A percentile compares a stretch with the other conserved stretches of the same genome.
Evolutionary conservation across 1,140 invertebrate genomes (phyloP).

Genomic region (Carcinoscorpius rotundicauda): DNA sequence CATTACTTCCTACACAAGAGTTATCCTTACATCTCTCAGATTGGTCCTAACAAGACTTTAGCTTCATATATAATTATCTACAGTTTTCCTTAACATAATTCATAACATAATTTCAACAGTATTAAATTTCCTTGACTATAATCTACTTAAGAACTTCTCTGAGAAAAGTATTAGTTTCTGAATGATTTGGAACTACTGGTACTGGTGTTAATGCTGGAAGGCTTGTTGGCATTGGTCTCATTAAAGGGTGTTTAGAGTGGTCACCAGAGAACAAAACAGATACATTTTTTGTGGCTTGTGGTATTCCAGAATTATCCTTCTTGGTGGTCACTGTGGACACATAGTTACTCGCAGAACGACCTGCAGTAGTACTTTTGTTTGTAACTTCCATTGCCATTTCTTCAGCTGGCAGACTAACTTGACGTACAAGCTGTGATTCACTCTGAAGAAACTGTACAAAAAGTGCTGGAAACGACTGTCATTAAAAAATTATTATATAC

Average conservation of each 20-base stretch:
- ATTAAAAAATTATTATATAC: slow-evolving; percentile 24
- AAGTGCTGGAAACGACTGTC: slow-evolving; percentile 60
- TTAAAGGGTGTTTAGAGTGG: slow-evolving; percentile 6
- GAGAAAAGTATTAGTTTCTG: slow-evolving; percentile 10
- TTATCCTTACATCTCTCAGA: no score
- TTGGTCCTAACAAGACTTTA: no score
- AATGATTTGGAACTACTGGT: slow-evolving; percentile 10
- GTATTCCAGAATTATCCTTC: background rate
- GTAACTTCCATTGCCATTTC: slow-evolving; percentile 28
- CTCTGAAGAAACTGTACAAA: slow-evolving; percentile 81
- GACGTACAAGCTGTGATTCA: slow-evolving; percentile 58
- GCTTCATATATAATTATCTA: no score
- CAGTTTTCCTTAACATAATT: no score
- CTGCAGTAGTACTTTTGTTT: slow-evolving; percentile 2
- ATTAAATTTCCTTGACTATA: no score
- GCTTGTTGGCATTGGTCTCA: slow-evolving; percentile 16
- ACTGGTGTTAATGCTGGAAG: slow-evolving; percentile 20
- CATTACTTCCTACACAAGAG: no score
- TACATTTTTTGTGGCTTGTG: background rate
- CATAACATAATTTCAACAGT: no score
- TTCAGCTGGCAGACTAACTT: slow-evolving; percentile 47
- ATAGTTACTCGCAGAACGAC: background rate
- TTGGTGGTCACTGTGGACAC: background rate
- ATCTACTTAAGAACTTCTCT: slow-evolving; percentile 14
- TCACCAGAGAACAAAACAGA: background rate